A percentile compares a stretch with the other conserved stretches of the same genome.
phyloP scores from a whole-genome alignment of 2,888 invertebrate genomes.

The Dorcus hopei region DNA sequence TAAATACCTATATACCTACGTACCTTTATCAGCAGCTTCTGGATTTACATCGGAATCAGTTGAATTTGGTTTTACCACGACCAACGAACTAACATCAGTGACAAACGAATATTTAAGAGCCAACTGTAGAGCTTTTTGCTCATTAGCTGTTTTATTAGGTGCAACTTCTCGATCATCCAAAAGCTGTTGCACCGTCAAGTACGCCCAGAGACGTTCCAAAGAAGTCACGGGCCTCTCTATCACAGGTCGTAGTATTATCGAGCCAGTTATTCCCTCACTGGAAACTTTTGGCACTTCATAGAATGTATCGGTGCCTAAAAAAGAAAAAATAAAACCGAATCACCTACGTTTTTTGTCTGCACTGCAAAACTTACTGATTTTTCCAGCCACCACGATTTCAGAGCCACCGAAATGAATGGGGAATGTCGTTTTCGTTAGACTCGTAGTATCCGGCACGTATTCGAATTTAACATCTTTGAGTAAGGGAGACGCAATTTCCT shows the following conservation, averaged over 20 bases:
- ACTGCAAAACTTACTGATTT: conserved; percentile 37
- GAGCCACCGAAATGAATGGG: conserved; percentile 60
- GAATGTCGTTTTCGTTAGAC: conserved; percentile 56
- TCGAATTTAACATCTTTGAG: conserved; percentile 63
- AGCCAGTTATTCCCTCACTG: conserved; percentile 29
- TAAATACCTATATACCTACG: too few species aligned
- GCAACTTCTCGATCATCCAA: conserved; percentile 52
- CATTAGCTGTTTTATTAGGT: conserved; percentile 38
- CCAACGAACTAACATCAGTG: conserved; percentile 64
- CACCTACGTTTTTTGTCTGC: background rate
- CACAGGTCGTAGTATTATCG: conserved; percentile 34
- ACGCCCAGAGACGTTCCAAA: conserved; percentile 59
- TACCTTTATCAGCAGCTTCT: conserved; percentile 39
- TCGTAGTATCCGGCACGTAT: conserved; percentile 59
- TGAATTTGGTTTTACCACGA: conserved; percentile 62
- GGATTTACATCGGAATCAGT: conserved; percentile 52
- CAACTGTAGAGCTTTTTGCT: conserved; percentile 55
- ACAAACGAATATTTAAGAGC: conserved; percentile 66
- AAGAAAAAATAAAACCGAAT: background rate
- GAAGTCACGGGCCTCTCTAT: conserved; percentile 35
- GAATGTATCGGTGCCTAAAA: background rate
- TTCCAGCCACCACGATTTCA: conserved; percentile 63
- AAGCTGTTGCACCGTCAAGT: conserved; percentile 63
- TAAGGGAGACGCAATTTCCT: conserved; percentile 66
- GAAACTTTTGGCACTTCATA: conserved; percentile 20